Base-by-base conservation (phyloP, 2,113 vertebrate species). In the Myotis yumanensis region DNA sequence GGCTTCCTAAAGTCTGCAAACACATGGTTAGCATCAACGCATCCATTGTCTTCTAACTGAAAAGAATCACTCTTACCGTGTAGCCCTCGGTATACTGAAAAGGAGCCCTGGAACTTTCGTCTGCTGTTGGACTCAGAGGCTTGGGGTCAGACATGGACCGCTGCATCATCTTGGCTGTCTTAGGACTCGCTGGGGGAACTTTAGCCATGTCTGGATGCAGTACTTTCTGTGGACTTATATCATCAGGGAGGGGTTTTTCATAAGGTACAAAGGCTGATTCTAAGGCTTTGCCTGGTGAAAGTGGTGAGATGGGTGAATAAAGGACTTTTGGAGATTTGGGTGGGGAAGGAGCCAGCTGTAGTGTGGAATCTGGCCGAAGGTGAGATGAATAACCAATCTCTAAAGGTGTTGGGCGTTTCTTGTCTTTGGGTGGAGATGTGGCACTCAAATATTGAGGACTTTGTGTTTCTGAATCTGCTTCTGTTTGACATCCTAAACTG, bases 141-240 rank as follows among this genome's bases (percentile, higher is more conserved):
- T 99, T 99, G 87, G 99, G 99, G 98, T 99, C 99, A 98, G 99
- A 99, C 96, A 99, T 97, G 97, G 99, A 99, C 79, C 99, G 99
- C 95, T 99, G 99, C 96, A 99, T 99, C 97, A 98, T 97, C 98
- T 99, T 99, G 98, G 99, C 97, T 16, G 99, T 98, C 96, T 99
- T 99, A 97, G 99, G 99, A 95, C 99, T 99, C 97, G 97, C 96
- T 89, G 99, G 99, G 93, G 99, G 99, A 98, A 98, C 98, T 96
- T 99, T 99, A 96, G 97, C 98, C 97, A 99, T 98, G 94, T 99
- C 99, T 95, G 99, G 98, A 97, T 99, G 99, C 90, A 99, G 96
- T 98, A 99, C 99, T 97, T 99, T 99, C 97, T 99, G 99, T 89
- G 99, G 98, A 97, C 99, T 99, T 97, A 99, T 98, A 86, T 99